Evolutionary conservation across 2,888 invertebrate species (phyloP), one percentile per base, ranked within the genome.

Genomic region (Drosophila dives): DNA sequence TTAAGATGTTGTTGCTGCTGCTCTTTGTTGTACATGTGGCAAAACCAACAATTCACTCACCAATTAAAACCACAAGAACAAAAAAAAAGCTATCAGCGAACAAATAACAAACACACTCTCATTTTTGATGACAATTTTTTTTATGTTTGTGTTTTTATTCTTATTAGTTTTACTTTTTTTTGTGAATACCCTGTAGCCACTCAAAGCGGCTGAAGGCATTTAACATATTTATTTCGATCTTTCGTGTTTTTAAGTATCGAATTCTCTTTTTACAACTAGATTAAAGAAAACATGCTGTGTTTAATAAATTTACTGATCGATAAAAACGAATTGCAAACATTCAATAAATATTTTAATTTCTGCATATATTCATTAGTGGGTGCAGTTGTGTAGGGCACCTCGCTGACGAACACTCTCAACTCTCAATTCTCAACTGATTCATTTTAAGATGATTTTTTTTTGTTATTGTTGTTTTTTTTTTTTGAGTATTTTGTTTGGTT

Each of bases 41-140:
- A 74, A 74, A 60, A 54, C 67, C 51, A 10, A 48, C 23, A 71
- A 71, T 63, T 75, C 62, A 67, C 66, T 67, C 70, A 74, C 20
- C 20, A 29, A 38, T 17, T 54, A 42, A 53, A 51, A 48, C 34
- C 51, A 36, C 20, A 64, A 26, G 23, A 64, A 34, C n/a, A 40
- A 48, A 48, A 48, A 49, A 51, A 45, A 32, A 20, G 29, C 38
- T 50, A 11, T n/a, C 42, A 45, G 32, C 26, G 63, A 72, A 67
- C 74, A 77, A 71, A 77, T 64, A 75, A 66, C 75, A 71, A 78
- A 75, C 75, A 78, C 70, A 71, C 64, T 79, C 74, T 68, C 73
- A 73, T 60, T 74, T 73, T 68, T 74, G 68, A 63, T 56, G 68
- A 72, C 55, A 58, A 70, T 38, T 54, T 49, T 49, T 49, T 50